Percentiles rank a stretch among this genome's conserved stretches.
phyloP scores from a whole-genome alignment of 2,113 vertebrate species.

The Chascanopsetta lugubris region DNA sequence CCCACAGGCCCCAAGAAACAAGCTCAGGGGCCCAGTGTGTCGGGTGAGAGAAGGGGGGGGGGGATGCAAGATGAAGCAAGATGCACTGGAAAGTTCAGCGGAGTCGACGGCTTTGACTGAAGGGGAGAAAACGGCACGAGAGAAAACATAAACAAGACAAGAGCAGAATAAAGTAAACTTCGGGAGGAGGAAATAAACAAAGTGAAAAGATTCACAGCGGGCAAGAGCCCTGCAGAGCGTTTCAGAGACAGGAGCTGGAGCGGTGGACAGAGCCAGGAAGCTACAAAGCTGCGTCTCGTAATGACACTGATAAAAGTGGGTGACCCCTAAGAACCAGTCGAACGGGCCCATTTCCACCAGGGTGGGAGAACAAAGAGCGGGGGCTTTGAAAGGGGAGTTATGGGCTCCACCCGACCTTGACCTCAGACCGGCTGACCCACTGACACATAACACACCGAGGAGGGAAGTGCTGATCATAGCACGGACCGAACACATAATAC shows the following conservation, averaged over 20 bases:
- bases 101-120: slow-evolving; percentile 29
- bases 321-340: not conserved
- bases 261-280: no score
- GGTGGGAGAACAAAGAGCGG: not conserved
- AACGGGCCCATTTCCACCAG: no score
- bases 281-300: no score
- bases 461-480: not conserved
- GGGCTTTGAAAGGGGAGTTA: not conserved
- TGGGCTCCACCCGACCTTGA: slow-evolving; percentile 21
- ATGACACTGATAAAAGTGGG: not conserved
- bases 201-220: not conserved
- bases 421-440: slow-evolving; percentile 36
- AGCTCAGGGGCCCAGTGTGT: not conserved
- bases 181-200: not conserved
- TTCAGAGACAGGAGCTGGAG: no score
- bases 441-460: slow-evolving; percentile 30
- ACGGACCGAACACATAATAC: no score
- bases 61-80: slow-evolving; percentile 4
- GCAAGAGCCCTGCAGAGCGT: no score
- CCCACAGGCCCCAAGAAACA: slow-evolving; percentile 55
- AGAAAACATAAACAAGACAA: not conserved
- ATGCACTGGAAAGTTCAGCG: slow-evolving; percentile 28
- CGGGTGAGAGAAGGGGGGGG: not conserved
- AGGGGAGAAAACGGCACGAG: not conserved
- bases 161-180: not conserved